Percentiles rank a stretch among this genome's conserved stretches.
Evolutionary conservation across 2,113 vertebrate genomes (phyloP).

Genomic region (Gnathonemus echidnorhynchus): DNA sequence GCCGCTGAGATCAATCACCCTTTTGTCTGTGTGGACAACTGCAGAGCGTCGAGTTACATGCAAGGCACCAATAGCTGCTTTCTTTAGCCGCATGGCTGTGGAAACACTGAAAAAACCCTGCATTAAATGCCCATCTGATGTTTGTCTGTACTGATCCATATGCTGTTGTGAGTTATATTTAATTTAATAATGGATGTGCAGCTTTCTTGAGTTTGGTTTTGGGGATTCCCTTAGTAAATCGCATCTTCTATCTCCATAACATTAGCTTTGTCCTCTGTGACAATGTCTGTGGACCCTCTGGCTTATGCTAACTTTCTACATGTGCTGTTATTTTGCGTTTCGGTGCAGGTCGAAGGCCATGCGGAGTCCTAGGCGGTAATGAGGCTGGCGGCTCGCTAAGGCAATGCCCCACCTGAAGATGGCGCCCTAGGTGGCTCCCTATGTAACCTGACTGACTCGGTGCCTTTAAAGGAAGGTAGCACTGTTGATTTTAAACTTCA

Average conservation of each 20-base stretch:
- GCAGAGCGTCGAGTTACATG: background rate
- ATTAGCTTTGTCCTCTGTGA: background rate
- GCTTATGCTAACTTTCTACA: background rate
- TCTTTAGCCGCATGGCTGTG: background rate
- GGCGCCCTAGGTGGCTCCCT: too few species aligned
- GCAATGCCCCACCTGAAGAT: too few species aligned
- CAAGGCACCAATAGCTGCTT: background rate
- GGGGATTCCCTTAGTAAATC: background rate
- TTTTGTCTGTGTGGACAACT: background rate
- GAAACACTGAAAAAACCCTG: background rate
- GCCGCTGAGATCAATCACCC: background rate
- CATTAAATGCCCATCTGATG: background rate
- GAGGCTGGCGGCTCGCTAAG: too few species aligned
- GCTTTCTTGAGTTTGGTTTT: background rate
- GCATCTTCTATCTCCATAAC: background rate
- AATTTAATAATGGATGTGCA: background rate
- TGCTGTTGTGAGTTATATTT: background rate
- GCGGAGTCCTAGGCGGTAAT: background rate
- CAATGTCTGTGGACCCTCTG: background rate
- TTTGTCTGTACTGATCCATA: background rate
- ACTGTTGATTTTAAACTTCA: background rate
- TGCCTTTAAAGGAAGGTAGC: background rate
- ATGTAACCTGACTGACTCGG: background rate
- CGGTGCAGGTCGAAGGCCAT: background rate
- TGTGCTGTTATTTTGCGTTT: background rate